Evolutionary conservation across 1,140 invertebrate species (phyloP).

Genomic region (Bombus superbus): DNA sequence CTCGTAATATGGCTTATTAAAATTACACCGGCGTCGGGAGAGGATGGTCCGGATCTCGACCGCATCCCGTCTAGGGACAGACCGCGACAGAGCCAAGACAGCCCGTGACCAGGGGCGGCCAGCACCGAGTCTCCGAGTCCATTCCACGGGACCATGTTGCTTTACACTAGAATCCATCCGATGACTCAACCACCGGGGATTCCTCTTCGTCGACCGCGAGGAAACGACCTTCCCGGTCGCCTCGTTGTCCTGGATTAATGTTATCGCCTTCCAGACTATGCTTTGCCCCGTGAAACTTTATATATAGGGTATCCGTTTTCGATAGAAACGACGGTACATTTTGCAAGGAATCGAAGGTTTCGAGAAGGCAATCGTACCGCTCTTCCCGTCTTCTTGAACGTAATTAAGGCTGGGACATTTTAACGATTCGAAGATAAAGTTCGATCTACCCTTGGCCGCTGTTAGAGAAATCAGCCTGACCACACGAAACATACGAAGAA

Average conservation of each 20-base stretch:
- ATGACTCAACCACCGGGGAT: constrained; percentile 78
- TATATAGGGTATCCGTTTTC: not conserved
- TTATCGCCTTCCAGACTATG: constrained; percentile 74
- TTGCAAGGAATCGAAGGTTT: not conserved
- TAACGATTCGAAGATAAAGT: too few species aligned
- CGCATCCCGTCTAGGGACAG: constrained; percentile 77
- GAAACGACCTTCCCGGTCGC: constrained; percentile 55
- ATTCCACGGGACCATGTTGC: constrained; percentile 63
- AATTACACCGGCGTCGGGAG: constrained; percentile 74
- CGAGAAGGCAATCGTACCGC: too few species aligned
- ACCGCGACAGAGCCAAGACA: constrained; percentile 72
- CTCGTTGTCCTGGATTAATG: constrained; percentile 77
- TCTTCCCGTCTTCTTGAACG: too few species aligned
- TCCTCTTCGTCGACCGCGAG: constrained; percentile 74
- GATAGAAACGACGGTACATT: not conserved
- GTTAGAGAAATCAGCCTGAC: not conserved
- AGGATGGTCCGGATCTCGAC: constrained; percentile 60
- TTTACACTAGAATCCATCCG: constrained; percentile 75
- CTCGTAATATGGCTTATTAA: constrained; percentile 82
- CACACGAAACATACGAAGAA: not conserved
- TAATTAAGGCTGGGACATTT: too few species aligned
- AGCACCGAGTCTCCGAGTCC: constrained; percentile 53
- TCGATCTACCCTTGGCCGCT: too few species aligned
- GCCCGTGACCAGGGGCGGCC: constrained; percentile 53
- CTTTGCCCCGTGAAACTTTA: constrained; percentile 42